Conservation (phyloP, 2,113 vertebrate species). For the Haplochromis vanheusdeni region DNA sequence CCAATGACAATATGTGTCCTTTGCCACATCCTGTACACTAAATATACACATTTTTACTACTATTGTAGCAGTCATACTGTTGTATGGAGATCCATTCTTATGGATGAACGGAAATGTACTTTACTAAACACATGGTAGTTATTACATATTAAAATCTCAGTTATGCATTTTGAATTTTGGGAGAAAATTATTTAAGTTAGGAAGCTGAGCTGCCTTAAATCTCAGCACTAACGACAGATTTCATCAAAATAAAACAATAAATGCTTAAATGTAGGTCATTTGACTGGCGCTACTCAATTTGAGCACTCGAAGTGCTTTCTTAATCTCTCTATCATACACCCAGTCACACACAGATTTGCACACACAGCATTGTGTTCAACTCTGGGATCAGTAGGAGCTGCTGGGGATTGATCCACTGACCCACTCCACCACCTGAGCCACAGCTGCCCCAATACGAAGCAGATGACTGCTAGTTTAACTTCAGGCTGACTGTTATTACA, state of each 20-base stretch:
- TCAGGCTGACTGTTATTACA: background rate
- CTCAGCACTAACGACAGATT: background rate
- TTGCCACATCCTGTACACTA: background rate
- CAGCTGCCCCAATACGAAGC: background rate
- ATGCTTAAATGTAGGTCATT: background rate
- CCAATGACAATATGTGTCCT: background rate
- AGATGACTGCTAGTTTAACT: background rate
- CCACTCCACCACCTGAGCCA: background rate
- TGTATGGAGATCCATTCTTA: background rate
- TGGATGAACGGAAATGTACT: rapidly evolving
- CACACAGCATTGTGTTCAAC: background rate
- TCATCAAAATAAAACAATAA: background rate
- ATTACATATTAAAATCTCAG: background rate
- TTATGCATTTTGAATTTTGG: background rate
- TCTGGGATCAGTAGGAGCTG: background rate
- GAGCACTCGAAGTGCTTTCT: background rate
- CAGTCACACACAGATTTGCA: background rate
- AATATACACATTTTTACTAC: background rate
- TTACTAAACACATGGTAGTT: background rate
- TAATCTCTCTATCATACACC: rapidly evolving
- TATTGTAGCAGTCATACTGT: background rate
- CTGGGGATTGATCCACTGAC: background rate
- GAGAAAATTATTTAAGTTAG: background rate
- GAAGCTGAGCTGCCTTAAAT: background rate
- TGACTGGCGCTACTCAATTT: background rate